Evolutionary conservation across 2,797 vertebrate genomes (phyloP).

Genomic region (Brotogeris chrysoptera): DNA sequence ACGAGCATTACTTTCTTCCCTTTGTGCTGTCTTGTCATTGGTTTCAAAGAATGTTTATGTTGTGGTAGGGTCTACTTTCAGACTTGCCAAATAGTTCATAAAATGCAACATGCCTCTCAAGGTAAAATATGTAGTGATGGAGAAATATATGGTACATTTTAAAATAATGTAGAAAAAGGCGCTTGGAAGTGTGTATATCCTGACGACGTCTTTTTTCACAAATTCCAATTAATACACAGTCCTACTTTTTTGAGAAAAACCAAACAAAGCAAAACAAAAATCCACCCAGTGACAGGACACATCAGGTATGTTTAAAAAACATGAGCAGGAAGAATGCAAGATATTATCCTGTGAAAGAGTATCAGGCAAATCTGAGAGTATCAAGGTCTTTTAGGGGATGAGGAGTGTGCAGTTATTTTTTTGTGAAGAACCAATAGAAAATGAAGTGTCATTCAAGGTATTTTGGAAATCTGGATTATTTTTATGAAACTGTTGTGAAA

Average conservation of each 20-base stretch:
- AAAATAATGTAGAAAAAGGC: background rate
- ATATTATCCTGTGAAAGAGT: background rate
- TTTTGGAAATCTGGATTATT: background rate
- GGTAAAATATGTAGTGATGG: background rate
- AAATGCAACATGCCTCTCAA: background rate
- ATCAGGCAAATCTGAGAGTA: background rate
- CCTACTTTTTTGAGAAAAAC: background rate
- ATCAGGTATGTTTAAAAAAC: background rate
- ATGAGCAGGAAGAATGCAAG: background rate
- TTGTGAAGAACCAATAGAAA: background rate
- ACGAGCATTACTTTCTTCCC: background rate
- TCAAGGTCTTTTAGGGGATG: background rate
- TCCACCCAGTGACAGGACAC: rapidly evolving
- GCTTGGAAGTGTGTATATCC: background rate
- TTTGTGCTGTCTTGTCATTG: rapidly evolving
- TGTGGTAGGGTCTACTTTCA: background rate
- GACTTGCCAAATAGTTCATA: background rate
- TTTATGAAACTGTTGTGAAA: background rate
- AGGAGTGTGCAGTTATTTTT: background rate
- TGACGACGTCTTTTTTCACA: background rate
- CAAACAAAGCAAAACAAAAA: background rate
- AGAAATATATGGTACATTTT: rapidly evolving
- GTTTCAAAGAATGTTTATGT: background rate
- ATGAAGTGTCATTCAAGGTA: background rate
- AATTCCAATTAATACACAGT: background rate